Conservation (phyloP, 35 echinoderm and acorn worm genomes). For the Ophiothrix spiculata region DNA sequence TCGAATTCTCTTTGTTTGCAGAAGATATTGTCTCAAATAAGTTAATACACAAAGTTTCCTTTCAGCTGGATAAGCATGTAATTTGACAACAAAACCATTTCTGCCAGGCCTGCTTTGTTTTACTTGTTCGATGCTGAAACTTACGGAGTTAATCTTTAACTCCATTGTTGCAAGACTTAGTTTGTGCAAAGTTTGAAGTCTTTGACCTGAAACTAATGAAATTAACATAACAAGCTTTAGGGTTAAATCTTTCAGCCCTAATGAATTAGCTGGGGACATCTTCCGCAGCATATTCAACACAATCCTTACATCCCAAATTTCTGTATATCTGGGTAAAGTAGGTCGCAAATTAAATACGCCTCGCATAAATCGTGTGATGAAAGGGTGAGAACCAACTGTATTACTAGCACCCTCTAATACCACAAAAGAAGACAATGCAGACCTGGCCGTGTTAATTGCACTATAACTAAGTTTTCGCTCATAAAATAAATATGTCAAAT, state of each 20-base stretch:
- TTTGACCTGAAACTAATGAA: conserved; percentile 35
- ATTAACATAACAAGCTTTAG: conserved; percentile 50
- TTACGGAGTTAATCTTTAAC: not conserved
- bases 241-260: conserved; percentile 49
- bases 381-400: conserved; percentile 26
- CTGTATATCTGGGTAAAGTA: conserved; percentile 41
- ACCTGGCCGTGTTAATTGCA: conserved; percentile 9
- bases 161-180: conserved; percentile 38
- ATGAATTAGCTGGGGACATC: conserved; percentile 21
- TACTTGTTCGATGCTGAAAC: conserved; percentile 31
- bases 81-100: not conserved
- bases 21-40: conserved; percentile 34
- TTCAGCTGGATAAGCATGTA: conserved; percentile 42
- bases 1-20: conserved; percentile 32
- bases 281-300: conserved; percentile 36
- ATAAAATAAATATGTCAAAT: conserved; percentile 12
- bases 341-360: conserved; percentile 54
- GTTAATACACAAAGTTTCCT: conserved; percentile 39
- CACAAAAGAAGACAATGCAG: conserved; percentile 12
- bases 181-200: conserved; percentile 29
- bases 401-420: not conserved
- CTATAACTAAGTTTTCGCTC: conserved; percentile 26
- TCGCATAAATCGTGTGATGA: conserved; percentile 43
- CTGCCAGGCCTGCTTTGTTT: conserved; percentile 34
- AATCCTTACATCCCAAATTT: conserved; percentile 65